Conservation (phyloP, 2,888 invertebrate species). For the Ormia ochracea region DNA sequence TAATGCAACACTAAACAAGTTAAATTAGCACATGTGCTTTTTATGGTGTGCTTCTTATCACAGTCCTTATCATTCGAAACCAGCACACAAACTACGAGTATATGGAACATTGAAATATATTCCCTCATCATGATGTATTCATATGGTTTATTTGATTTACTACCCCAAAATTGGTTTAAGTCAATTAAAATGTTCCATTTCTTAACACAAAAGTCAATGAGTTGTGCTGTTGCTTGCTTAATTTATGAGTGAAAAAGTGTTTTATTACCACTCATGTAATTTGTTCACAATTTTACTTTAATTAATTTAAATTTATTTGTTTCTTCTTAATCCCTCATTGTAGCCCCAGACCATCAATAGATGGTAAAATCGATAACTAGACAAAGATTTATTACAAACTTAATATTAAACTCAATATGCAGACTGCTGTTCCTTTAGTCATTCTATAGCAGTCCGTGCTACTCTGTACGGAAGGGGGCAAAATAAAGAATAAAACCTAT, state of each 20-base stretch:
- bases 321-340: conserved; percentile 11
- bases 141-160: too few species aligned
- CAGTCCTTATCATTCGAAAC: too few species aligned
- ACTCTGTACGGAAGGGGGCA: neutral
- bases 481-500: neutral
- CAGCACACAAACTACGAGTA: too few species aligned
- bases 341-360: conserved; percentile 16
- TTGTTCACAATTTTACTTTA: conserved; percentile 35
- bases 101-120: too few species aligned
- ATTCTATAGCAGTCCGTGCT: neutral
- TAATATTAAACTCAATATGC: conserved; percentile 38
- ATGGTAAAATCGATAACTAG: conserved; percentile 34
- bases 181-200: neutral
- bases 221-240: neutral
- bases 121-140: too few species aligned
- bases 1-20: too few species aligned
- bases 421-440: neutral
- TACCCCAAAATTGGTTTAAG: too few species aligned
- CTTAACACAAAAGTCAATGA: neutral
- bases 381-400: conserved; percentile 48
- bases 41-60: too few species aligned
- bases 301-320: conserved; percentile 39
- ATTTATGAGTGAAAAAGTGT: neutral
- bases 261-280: conserved; percentile 3
- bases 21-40: too few species aligned